Evolutionary conservation across 2,113 vertebrate species (phyloP).

Genomic region (Oriolus oriolus): DNA sequence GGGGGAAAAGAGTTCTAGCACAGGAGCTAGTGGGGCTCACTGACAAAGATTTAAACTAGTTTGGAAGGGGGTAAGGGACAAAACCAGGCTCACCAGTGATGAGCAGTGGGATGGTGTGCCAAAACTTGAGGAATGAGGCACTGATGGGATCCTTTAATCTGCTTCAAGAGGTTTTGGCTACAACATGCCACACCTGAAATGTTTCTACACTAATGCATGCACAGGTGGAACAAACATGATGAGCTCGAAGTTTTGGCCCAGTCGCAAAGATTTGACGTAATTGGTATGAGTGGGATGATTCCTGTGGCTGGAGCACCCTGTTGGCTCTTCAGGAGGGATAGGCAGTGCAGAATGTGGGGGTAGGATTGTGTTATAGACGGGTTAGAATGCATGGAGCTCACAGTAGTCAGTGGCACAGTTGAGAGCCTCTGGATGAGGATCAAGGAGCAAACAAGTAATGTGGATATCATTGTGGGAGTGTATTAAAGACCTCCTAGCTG

Average conservation of each 20-base stretch:
- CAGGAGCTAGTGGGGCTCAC: background rate
- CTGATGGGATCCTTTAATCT: background rate
- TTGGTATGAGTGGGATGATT: background rate
- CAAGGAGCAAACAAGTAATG: background rate
- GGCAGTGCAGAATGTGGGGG: background rate
- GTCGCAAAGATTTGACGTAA: background rate
- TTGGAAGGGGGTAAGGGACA: background rate
- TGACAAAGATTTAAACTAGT: background rate
- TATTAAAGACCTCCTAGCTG: background rate
- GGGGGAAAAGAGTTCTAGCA: background rate
- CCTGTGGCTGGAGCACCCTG: background rate
- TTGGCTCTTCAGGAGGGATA: background rate
- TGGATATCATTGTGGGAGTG: background rate
- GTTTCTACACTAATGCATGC: background rate
- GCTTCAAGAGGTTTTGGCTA: background rate
- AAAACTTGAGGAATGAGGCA: background rate
- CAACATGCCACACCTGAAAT: background rate
- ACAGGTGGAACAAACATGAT: background rate
- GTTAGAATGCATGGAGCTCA: background rate
- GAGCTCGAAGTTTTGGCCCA: background rate
- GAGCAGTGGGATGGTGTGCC: background rate
- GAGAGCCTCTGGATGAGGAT: background rate
- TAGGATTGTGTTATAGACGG: background rate
- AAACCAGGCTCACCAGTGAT: background rate
- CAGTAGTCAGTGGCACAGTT: background rate